Evolutionary conservation across 37 sponge, comb jelly and placozoan genomes (phyloP).

Genomic region (Crambe crambe): DNA sequence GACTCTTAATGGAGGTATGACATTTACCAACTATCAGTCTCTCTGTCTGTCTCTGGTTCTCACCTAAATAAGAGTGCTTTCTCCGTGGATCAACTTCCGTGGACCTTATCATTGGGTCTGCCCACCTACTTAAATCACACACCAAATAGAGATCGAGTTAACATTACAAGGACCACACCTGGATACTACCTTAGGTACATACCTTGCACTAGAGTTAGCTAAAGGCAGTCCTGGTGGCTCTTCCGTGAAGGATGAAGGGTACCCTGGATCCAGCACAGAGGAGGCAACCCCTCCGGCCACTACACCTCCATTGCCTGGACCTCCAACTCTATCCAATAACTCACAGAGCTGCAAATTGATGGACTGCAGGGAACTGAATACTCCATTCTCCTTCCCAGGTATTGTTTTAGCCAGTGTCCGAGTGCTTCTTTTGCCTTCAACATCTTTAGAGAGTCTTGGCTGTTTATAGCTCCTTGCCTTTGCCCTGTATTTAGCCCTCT

Average conservation of each 20-base stretch:
- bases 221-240: neutral
- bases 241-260: neutral
- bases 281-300: too few relatives aligned
- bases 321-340: constrained; percentile 18
- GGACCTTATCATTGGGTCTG: constrained; percentile 5
- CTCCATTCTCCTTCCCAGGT: neutral
- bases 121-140: constrained; percentile 29
- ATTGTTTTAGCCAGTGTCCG: too few relatives aligned
- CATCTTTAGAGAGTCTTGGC: too few relatives aligned
- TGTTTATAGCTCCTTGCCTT: too few relatives aligned
- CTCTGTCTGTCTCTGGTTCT: too few relatives aligned
- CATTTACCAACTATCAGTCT: too few relatives aligned
- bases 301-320: too few relatives aligned
- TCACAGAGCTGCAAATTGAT: constrained; percentile 58
- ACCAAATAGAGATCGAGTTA: neutral
- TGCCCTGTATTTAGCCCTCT: neutral
- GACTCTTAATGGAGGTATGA: too few relatives aligned
- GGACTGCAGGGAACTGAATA: constrained; percentile 4
- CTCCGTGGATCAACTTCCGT: neutral
- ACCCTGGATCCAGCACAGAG: too few relatives aligned
- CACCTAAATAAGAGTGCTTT: neutral
- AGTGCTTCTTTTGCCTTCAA: too few relatives aligned
- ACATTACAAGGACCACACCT: neutral
- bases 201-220: neutral
- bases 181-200: neutral